A percentile compares a stretch with the other conserved stretches of the same genome.
phyloP scores from a whole-genome alignment of 1,140 invertebrate genomes.

The Heliothis virescens region DNA sequence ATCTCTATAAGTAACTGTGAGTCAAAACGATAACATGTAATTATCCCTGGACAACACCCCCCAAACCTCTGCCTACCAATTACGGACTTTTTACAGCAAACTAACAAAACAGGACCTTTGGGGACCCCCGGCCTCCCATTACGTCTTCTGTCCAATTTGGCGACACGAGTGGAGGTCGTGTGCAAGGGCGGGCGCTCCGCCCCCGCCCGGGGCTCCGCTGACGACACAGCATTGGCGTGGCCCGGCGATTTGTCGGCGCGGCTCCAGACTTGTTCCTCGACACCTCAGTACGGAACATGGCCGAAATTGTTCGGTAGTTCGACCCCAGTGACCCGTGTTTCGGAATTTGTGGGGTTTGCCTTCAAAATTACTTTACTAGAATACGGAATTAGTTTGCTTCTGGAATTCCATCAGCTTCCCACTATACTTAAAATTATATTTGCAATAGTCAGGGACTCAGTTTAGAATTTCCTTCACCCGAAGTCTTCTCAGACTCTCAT shows the following conservation, averaged over 20 bases:
- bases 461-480: background rate
- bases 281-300: constrained; percentile 34
- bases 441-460: no score
- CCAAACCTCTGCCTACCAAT: constrained; percentile 12
- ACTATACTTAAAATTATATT: no score
- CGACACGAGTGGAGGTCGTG: constrained; percentile 52
- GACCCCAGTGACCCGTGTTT: constrained; percentile 18
- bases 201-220: constrained; percentile 63
- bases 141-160: constrained; percentile 44
- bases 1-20: no score
- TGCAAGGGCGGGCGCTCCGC: constrained; percentile 63
- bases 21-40: constrained; percentile 4
- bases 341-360: constrained; percentile 1
- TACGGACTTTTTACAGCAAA: constrained; percentile 9
- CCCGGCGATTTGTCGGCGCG: constrained; percentile 42
- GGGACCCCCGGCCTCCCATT: constrained; percentile 19
- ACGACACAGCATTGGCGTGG: constrained; percentile 67
- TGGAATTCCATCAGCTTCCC: background rate
- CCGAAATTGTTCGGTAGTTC: constrained; percentile 5
- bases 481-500: no score
- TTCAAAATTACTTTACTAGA: background rate
- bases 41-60: background rate
- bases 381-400: background rate
- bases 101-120: constrained; percentile 19
- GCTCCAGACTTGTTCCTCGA: constrained; percentile 36